Evolutionary conservation across 2,797 vertebrate species (phyloP), one percentile per base, ranked within the genome.

Genomic region (Sternarchorhynchus goeldii): DNA sequence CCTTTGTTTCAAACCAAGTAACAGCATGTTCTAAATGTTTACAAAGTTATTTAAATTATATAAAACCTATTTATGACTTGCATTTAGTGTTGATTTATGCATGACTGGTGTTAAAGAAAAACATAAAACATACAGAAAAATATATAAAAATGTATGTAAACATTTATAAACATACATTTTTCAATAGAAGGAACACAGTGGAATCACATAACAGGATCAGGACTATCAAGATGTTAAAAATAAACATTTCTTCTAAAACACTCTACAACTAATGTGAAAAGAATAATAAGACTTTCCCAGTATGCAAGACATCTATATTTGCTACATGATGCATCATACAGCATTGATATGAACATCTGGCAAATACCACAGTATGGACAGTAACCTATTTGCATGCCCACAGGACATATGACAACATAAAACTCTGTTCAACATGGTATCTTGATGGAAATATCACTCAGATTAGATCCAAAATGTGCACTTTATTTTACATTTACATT

Each of bases 1-100:
- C 34, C 84, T 10, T 60, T 73, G 39, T 78, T 76, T 76, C 21
- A 78, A 75, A 71, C 80, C 78, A 73, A 80, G 77, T 72, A 82
- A 66, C 39, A 59, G 68, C 77, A 59, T 77, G 74, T 82, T 84
- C 55, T 41, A 55, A 77, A 69, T 74, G 77, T 79, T 81, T 76
- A 76, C 76, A 73, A 56, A 64, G 56, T 32, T 39, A 67, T 41
- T 72, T 78, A 71, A 73, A 14, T 76, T 75, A 80, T 55, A 71
- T 18, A 32, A 80, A 75, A n/a, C 21, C 60, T 53, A 32, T 64
- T 63, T 75, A 60, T 34, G 56, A 69, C 65, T 58, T 25, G 57
- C 29, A 7, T 10, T 59, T 34, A 17, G 21, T 25, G 62, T 60
- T 34, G 4, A 71, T 56, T 78, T 32, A 53, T 63, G 6, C 29